Percentiles rank a stretch among this genome's conserved stretches.
Evolutionary conservation across 1,140 invertebrate species (phyloP).

Genomic region (Neotoxoptera formosana): DNA sequence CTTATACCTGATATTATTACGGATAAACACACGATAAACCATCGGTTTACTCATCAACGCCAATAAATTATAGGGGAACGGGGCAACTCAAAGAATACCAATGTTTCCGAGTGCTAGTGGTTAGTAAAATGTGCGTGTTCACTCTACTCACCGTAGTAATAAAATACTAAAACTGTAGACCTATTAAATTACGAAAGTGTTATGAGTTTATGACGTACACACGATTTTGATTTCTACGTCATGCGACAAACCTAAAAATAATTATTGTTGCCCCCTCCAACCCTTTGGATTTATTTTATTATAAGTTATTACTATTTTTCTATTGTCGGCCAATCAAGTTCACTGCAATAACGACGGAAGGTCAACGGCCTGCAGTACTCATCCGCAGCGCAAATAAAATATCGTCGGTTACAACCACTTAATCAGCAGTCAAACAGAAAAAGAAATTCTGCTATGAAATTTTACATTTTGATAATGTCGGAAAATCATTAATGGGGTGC

Average conservation of each 20-base stretch:
- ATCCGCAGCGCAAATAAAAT: not conserved
- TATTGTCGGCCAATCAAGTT: conserved; percentile 50
- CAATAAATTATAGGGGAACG: not conserved
- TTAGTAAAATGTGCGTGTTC: conserved; percentile 7
- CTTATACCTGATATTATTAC: not conserved
- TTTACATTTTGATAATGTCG: not conserved
- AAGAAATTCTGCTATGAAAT: not conserved
- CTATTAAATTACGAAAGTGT: not conserved
- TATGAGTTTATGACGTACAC: not conserved
- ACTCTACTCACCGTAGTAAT: not conserved
- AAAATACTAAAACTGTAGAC: not conserved
- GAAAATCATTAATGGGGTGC: not conserved
- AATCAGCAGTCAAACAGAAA: not conserved
- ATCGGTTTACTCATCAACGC: not conserved
- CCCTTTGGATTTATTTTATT: not conserved
- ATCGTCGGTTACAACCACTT: conserved; percentile 29
- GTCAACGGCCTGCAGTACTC: conserved; percentile 49
- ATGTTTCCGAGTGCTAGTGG: not conserved
- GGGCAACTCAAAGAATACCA: not conserved
- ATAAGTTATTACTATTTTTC: not conserved
- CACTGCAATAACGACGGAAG: conserved; percentile 48
- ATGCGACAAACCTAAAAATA: conserved; percentile 24
- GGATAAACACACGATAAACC: not conserved
- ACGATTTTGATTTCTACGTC: not conserved
- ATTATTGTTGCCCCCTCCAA: not conserved